Evolutionary conservation across 2,113 vertebrate genomes (phyloP), one percentile per base, ranked within the genome.

Genomic region (Shinisaurus crocodilurus): DNA sequence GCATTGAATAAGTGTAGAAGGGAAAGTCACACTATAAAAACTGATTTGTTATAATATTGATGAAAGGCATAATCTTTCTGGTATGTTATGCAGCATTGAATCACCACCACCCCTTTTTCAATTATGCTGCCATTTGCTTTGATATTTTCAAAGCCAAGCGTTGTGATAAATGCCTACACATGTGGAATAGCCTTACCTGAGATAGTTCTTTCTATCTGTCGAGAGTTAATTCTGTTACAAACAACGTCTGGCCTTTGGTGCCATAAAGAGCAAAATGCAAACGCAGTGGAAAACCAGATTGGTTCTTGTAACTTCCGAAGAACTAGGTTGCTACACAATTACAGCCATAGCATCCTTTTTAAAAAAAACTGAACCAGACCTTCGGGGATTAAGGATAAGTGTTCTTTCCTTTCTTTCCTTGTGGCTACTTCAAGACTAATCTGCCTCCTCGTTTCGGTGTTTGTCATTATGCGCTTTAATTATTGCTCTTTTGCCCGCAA

Each of bases 391-490:
- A 84, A 85, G 29, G 18, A 65, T 5, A 86, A 88, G 86, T 63
- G 25, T 0, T 67, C 9, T 92, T 85, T 94, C 79, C 40, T 4
- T 80, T 91, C 60, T 40, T 16, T 76, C 67, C 0, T 0, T 74
- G 60, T 76, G 20, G 15, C 12, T 12, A 57, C 70, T 88, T 12
- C 7, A 43, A 9, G 65, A 85, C 34, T 48, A 86, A 69, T 34
- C 6, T 8, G 16, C 77, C 1, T 86, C 23, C 1, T 85, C 89
- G 10, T 89, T 92, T 75, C 83, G 16, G 6, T 92, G 20, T 6
- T 93, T 85, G 72, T 87, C 25, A 37, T 90, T 72, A 75, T 77
- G 92, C 5, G 37, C 89, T 91, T 93, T 50, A 80, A 76, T 89
- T 67, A 50, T 72, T 93, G 89, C 29, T 93, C 88, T 87, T 32